phyloP scores from a whole-genome alignment of 2,113 vertebrate genomes.

The Orycteropus afer region DNA sequence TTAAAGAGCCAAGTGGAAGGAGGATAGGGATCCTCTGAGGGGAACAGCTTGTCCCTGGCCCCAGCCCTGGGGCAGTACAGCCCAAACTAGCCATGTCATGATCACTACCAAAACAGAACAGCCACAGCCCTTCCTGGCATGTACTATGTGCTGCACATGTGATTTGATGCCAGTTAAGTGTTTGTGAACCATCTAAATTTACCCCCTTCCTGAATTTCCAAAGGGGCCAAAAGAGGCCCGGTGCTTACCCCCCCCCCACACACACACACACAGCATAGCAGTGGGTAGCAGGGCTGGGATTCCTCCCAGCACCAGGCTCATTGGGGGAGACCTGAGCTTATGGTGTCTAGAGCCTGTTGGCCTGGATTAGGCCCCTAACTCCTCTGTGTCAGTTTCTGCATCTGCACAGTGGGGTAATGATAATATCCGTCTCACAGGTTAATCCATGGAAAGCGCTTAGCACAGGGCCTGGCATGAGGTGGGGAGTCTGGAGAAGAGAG shows the following conservation, averaged over 20 bases:
- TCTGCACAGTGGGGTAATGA: not conserved
- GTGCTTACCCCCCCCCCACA: not conserved
- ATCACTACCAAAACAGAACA: rapidly evolving
- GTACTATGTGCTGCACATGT: not conserved
- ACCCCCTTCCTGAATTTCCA: not conserved
- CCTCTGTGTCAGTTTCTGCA: not conserved
- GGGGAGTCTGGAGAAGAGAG: not conserved
- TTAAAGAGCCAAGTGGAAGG: not conserved
- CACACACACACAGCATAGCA: not conserved
- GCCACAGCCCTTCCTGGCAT: rapidly evolving
- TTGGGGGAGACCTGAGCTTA: not conserved
- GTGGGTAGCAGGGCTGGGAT: not conserved
- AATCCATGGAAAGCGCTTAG: not conserved
- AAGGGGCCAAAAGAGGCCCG: not conserved
- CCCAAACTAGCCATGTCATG: rapidly evolving
- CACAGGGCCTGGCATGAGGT: not conserved
- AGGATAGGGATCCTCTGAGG: not conserved
- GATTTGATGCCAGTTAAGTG: too few relatives aligned
- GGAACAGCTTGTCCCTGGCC: not conserved
- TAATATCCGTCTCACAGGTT: not conserved
- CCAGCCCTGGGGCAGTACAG: not conserved
- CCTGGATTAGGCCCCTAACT: not conserved
- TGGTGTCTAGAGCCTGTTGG: not conserved
- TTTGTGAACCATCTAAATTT: not conserved
- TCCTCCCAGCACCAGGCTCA: not conserved